Conservation (phyloP, 2,113 vertebrate genomes). For the Passer domesticus region DNA sequence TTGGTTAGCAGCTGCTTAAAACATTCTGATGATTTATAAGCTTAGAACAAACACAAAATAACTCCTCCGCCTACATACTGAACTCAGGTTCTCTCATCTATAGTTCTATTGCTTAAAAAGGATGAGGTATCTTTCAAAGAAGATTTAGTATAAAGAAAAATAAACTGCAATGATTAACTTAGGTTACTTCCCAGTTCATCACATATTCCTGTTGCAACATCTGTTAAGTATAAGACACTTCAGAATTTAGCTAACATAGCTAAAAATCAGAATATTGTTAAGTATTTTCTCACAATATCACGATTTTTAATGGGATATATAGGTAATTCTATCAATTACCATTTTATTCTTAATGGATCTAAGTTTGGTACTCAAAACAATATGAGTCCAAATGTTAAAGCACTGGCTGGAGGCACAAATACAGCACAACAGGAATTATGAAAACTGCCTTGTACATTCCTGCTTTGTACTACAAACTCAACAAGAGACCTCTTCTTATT, state of each 20-base stretch:
- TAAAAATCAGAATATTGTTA: conserved; percentile 40
- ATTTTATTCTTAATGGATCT: conserved; percentile 39
- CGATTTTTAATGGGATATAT: conserved; percentile 12
- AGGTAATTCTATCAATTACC: conserved; percentile 6
- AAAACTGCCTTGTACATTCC: conserved; percentile 40
- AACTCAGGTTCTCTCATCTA: conserved; percentile 39
- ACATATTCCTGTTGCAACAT: conserved; percentile 12
- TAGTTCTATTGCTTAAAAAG: conserved; percentile 46
- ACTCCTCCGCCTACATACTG: background rate
- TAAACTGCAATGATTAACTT: conserved; percentile 56
- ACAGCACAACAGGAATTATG: conserved; percentile 42
- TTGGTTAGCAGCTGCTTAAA: conserved; percentile 43
- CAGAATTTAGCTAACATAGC: conserved; percentile 43
- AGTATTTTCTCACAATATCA: conserved; percentile 34
- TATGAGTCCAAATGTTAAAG: conserved; percentile 57
- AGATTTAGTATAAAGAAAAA: conserved; percentile 54
- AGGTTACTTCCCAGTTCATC: background rate
- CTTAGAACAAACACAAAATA: conserved; percentile 5
- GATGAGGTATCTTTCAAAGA: conserved; percentile 66
- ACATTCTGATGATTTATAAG: conserved; percentile 27
- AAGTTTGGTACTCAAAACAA: conserved; percentile 56
- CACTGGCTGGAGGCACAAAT: conserved; percentile 67
- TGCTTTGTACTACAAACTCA: conserved; percentile 26
- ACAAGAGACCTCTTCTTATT: background rate
- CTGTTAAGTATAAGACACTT: conserved; percentile 15